Evolutionary conservation across 2,888 invertebrate genomes (phyloP), one percentile per base, ranked within the genome.

Genomic region (Masnerella sp.): DNA sequence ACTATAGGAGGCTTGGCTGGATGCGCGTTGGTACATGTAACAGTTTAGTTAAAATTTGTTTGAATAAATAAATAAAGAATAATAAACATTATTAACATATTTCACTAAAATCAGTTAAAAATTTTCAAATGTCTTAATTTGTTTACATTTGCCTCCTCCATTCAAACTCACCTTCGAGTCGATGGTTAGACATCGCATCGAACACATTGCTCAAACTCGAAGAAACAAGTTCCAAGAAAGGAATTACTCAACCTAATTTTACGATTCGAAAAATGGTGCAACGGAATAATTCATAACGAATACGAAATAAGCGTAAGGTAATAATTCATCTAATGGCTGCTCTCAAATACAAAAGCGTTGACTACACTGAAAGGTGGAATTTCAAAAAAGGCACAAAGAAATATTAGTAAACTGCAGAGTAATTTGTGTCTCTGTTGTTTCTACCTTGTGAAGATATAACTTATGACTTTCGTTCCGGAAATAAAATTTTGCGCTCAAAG

Each of bases 281-380:
- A 32, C 40, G 36, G 42, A 20, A 5, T 51, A n/a, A n/a, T 30
- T 22, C 43, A 34, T 36, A 36, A 52, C 43, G 64, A 52, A 64
- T 52, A 64, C 36, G 18, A 36, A 64, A 64, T 43, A 28, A 52
- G 34, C 8, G 18, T 2, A 2, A 42, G 22, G 18, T 43, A 52
- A 64, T 64, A 64, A 64, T 64, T 64, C 30, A 64, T 34, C 34
- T 52, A 64, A 64, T 52, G 43, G 32, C 64, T 43, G 32, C 22
- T 49, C 22, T 52, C 15, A 25, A 43, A 43, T 30, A 15, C 22
- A 34, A 52, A 17, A 32, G 28, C 36, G 38, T 47, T 45, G 32
- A 11, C 34, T 32, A 22, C 34, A 28, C 28, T 5, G 38, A 38
- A 47, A 17, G 11, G 18, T 38, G 34, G 22, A 59, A 43, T 42